A percentile compares a stretch with the other conserved stretches of the same genome.
These are phyloP conservation scores for Cochlearius cochlearius DNA, from an alignment of 2,113 vertebrate genomes.

Conservation along the genomic window DNA sequence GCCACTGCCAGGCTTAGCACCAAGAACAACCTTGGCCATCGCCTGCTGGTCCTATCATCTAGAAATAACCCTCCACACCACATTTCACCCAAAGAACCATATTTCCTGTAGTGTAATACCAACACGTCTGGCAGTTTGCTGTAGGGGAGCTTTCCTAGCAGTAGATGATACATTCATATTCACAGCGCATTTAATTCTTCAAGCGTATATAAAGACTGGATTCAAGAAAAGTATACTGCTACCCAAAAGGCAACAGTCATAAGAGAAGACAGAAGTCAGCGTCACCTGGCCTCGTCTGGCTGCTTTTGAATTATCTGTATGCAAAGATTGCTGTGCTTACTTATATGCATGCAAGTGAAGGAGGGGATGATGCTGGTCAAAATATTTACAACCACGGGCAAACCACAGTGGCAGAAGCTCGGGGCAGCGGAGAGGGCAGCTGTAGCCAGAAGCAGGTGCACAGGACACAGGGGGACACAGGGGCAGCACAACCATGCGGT, in stretches of 20 bases:
- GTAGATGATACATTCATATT: background rate
- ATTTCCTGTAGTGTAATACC: accelerated
- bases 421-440: accelerated
- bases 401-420: background rate
- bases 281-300: background rate
- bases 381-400: background rate
- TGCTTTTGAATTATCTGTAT: background rate
- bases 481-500: accelerated
- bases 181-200: background rate
- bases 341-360: accelerated
- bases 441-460: background rate
- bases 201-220: background rate
- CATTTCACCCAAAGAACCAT: background rate
- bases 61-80: background rate
- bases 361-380: background rate
- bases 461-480: background rate
- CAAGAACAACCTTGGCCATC: background rate
- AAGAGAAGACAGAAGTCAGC: background rate
- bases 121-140: background rate
- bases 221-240: background rate
- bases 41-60: background rate
- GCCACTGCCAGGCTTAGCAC: background rate
- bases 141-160: background rate
- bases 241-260: background rate
- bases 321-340: background rate